Conservation (phyloP, 2,797 vertebrate genomes). For the Garrulus glandarius region DNA sequence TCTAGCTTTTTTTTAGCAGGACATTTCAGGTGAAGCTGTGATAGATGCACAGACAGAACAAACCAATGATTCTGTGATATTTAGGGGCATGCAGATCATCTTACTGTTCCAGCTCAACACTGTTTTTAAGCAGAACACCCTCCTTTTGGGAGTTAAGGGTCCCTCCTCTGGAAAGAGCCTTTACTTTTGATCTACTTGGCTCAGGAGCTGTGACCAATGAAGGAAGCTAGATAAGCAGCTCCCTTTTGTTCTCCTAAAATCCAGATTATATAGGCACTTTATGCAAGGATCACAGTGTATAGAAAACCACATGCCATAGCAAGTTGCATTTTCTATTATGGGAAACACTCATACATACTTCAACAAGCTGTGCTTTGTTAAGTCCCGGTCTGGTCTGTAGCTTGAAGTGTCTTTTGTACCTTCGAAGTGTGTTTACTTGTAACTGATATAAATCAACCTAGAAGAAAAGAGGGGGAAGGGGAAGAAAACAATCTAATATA, state of each 20-base stretch:
- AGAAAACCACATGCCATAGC: background rate
- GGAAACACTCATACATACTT: conserved; percentile 73
- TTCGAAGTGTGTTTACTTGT: conserved; percentile 85
- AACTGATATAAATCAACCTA: conserved; percentile 85
- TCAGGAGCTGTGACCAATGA: background rate
- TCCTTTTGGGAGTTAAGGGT: background rate
- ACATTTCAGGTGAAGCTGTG: background rate
- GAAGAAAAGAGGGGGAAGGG: conserved; percentile 21
- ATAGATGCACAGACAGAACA: background rate
- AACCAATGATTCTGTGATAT: background rate
- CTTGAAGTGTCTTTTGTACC: conserved; percentile 87
- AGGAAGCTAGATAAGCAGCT: conserved; percentile 21
- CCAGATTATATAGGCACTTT: background rate
- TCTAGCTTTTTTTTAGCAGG: background rate
- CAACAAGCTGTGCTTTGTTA: conserved; percentile 86
- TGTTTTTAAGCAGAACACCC: background rate
- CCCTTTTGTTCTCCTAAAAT: conserved; percentile 19
- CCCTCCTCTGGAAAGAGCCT: background rate
- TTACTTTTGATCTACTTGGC: conserved; percentile 5
- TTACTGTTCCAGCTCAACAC: background rate
- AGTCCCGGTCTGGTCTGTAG: conserved; percentile 83
- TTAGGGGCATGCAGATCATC: background rate
- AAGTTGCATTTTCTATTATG: background rate
- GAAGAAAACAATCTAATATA: background rate
- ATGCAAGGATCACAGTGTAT: background rate